phyloP scores from a whole-genome alignment of 1,140 invertebrate species.

The Metaphire vulgaris region DNA sequence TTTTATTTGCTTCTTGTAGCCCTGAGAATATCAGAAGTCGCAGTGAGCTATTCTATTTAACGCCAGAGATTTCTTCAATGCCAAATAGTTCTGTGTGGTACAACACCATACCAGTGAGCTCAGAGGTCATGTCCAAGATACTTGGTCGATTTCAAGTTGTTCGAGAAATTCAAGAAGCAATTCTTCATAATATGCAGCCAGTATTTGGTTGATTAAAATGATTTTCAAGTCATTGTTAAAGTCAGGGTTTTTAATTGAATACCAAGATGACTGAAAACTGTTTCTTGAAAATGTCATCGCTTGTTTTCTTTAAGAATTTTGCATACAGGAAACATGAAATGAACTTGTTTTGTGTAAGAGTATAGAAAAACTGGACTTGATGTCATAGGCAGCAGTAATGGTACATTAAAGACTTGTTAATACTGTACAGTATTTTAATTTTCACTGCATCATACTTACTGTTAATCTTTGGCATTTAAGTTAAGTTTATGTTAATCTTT shows the following conservation, averaged over 20 bases:
- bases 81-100: slow-evolving; percentile 95
- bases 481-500: no score
- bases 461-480: no score
- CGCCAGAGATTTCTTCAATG: slow-evolving; percentile 83
- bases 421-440: no score
- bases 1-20: slow-evolving; percentile 55
- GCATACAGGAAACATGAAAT: neutral
- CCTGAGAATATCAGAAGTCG: slow-evolving; percentile 84
- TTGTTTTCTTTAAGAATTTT: neutral
- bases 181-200: slow-evolving; percentile 15
- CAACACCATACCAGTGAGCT: slow-evolving; percentile 70
- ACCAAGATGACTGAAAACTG: no score
- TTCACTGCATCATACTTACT: no score
- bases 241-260: neutral
- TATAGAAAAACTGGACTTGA: neutral
- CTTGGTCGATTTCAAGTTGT: slow-evolving; percentile 66
- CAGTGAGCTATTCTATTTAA: slow-evolving; percentile 84
- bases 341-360: neutral
- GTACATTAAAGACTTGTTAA: no score
- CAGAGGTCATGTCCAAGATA: slow-evolving; percentile 80
- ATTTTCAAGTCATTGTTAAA: neutral
- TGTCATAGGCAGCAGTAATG: neutral
- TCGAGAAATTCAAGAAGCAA: slow-evolving; percentile 53
- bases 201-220: neutral
- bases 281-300: neutral